A percentile compares a stretch with the other conserved stretches of the same genome.
These are phyloP conservation scores for Drosophila bunnanda DNA, from an alignment of 2,888 invertebrate species.

Conservation along the genomic window DNA sequence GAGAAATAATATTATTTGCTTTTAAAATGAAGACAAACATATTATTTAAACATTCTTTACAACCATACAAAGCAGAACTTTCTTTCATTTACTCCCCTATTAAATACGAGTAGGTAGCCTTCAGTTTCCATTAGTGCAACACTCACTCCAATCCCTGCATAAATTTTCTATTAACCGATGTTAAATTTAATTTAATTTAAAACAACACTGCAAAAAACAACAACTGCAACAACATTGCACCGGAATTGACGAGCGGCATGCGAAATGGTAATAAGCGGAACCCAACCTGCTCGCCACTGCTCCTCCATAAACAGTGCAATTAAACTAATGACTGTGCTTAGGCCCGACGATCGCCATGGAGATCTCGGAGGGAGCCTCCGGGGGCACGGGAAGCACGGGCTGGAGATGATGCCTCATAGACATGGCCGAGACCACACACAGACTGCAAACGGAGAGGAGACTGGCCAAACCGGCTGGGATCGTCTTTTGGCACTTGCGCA, in stretches of 20 bases:
- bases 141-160: conserved; percentile 27
- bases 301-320: conserved; percentile 77
- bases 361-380: neutral
- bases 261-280: conserved; percentile 63
- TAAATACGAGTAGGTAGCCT: neutral
- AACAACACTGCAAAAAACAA: conserved; percentile 50
- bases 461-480: conserved; percentile 57
- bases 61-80: neutral
- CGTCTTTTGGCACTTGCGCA: conserved; percentile 69
- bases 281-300: conserved; percentile 40
- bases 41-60: neutral
- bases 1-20: neutral
- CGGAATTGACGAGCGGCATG: conserved; percentile 61
- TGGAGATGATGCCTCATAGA: conserved; percentile 40
- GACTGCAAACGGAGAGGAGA: conserved; percentile 28
- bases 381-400: neutral
- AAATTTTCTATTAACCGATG: conserved; percentile 71
- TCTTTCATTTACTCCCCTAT: neutral
- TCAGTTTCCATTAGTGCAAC: conserved; percentile 7
- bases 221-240: conserved; percentile 38
- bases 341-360: conserved; percentile 40
- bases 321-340: conserved; percentile 75
- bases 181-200: conserved; percentile 77
- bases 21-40: neutral
- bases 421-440: conserved; percentile 66